A percentile compares a stretch with the other conserved stretches of the same genome.
Evolutionary conservation across 1,140 invertebrate species (phyloP).

Genomic region (Papilio xuthus): DNA sequence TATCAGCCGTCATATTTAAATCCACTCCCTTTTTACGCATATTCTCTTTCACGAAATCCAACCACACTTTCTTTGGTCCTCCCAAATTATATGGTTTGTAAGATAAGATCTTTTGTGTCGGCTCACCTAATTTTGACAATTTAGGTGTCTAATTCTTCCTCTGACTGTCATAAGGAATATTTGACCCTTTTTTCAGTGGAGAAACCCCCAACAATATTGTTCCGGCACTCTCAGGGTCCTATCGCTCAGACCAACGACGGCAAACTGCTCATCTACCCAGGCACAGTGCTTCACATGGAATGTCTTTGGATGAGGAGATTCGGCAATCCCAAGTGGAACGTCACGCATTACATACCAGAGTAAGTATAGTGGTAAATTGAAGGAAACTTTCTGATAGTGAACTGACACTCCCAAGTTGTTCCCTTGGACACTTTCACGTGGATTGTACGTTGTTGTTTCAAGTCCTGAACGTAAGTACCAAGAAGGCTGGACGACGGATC

Average conservation of each 20-base stretch:
- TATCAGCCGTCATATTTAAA: too few species aligned
- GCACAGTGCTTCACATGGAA: conserved; percentile 92
- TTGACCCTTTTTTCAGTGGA: conserved; percentile 84
- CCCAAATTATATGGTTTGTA: too few species aligned
- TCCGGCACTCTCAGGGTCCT: conserved; percentile 89
- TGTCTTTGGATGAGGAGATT: conserved; percentile 92
- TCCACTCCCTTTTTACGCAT: too few species aligned
- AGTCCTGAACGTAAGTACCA: conserved; percentile 85
- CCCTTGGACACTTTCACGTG: too few species aligned
- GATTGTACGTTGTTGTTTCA: conserved; percentile 1
- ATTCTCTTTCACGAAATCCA: too few species aligned
- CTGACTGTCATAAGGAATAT: too few species aligned
- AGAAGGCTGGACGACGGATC: conserved; percentile 92
- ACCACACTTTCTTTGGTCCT: too few species aligned
- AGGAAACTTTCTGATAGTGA: too few species aligned
- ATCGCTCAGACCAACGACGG: conserved; percentile 94
- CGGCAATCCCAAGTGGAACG: conserved; percentile 92
- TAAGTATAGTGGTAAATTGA: conserved; percentile 48
- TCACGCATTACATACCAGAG: conserved; percentile 83
- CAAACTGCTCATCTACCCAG: conserved; percentile 91
- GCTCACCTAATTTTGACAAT: not conserved
- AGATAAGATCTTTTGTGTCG: too few species aligned
- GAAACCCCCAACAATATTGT: conserved; percentile 92
- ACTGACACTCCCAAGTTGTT: too few species aligned
- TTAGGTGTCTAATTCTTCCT: not conserved